phyloP scores from a whole-genome alignment of 2,113 vertebrate species.

The Phyllostomus discolor region DNA sequence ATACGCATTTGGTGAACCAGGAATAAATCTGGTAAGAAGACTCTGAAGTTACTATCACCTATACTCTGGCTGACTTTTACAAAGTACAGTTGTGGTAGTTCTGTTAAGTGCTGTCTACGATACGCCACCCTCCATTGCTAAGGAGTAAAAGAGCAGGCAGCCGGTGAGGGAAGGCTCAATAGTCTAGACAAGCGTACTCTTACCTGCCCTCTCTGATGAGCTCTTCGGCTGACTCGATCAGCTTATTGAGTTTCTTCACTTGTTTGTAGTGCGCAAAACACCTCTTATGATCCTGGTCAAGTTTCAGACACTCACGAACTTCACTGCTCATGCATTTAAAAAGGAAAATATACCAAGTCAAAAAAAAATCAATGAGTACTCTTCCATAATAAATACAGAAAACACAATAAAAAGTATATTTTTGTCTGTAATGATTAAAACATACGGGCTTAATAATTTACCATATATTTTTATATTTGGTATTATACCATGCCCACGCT shows the following conservation, averaged over 20 bases:
- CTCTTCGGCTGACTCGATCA: conserved; percentile 92
- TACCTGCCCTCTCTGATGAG: conserved; percentile 93
- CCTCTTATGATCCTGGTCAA: conserved; percentile 96
- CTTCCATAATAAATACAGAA: conserved; percentile 13
- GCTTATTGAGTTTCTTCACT: conserved; percentile 97
- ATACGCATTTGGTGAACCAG: neutral
- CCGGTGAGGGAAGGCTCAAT: neutral
- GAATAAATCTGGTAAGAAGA: neutral
- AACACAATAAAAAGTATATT: conserved; percentile 18
- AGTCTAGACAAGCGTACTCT: neutral
- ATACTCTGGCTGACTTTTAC: neutral
- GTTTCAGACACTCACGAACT: conserved; percentile 96
- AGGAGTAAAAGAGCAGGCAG: neutral
- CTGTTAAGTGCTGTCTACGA: neutral
- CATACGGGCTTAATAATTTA: neutral
- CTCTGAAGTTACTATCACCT: neutral
- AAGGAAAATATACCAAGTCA: conserved; percentile 53
- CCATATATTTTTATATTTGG: neutral
- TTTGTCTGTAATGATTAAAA: neutral
- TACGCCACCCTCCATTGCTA: neutral
- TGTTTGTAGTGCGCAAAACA: conserved; percentile 97
- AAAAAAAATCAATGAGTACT: conserved; percentile 20
- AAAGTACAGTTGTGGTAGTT: neutral
- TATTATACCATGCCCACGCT: neutral
- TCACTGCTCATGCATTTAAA: conserved; percentile 82